Evolutionary conservation across 2,113 vertebrate species (phyloP).

Genomic region (Forbesichthys agassizii): DNA sequence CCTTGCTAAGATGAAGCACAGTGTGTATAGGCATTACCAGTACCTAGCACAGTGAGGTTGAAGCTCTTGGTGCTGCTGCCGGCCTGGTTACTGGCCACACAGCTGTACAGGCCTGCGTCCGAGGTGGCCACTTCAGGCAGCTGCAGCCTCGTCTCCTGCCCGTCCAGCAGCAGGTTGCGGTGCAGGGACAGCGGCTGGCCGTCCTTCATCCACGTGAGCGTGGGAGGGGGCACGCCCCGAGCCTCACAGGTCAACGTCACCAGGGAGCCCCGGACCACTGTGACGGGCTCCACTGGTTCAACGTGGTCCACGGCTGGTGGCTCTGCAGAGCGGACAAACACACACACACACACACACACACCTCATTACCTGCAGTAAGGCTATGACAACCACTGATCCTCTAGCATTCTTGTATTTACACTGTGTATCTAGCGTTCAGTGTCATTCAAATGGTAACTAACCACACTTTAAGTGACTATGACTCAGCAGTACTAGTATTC

Average conservation of each 20-base stretch:
- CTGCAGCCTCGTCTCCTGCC: constrained; percentile 74
- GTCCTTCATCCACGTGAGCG: constrained; percentile 86
- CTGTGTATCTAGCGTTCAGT: no score
- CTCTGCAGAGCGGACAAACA: constrained; percentile 57
- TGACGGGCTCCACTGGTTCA: constrained; percentile 77
- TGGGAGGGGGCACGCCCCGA: constrained; percentile 79
- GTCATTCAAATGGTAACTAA: no score
- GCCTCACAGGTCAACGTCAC: constrained; percentile 86
- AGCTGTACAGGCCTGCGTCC: constrained; percentile 84
- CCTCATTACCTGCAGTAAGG: background rate
- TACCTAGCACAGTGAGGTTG: constrained; percentile 85
- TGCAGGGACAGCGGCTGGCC: constrained; percentile 77
- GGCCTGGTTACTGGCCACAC: constrained; percentile 82
- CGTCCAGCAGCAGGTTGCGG: constrained; percentile 67
- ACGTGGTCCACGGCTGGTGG: constrained; percentile 79
- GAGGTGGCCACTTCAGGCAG: constrained; percentile 65
- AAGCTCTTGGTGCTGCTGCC: constrained; percentile 87
- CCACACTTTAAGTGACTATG: no score
- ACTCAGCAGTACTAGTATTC: background rate
- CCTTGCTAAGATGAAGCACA: background rate
- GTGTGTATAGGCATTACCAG: constrained; percentile 11
- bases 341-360: background rate
- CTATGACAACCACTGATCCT: background rate
- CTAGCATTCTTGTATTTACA: no score
- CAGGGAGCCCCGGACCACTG: constrained; percentile 78